phyloP scores from a whole-genome alignment of 64 coral and sea anemone genomes.

The Stylophora pistillata region DNA sequence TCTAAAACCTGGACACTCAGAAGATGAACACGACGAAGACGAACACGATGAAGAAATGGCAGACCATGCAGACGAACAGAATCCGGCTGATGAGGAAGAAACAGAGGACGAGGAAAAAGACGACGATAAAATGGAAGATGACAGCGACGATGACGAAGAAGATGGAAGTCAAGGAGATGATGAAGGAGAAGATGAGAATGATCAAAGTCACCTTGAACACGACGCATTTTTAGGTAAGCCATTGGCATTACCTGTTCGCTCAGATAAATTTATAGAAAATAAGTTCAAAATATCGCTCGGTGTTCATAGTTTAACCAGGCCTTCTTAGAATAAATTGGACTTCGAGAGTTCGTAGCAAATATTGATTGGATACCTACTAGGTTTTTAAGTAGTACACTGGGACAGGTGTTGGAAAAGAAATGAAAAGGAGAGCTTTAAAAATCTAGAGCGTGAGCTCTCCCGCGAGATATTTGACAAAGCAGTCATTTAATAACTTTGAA shows the following conservation, averaged over 20 bases:
- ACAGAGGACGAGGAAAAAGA: slow-evolving; percentile 32
- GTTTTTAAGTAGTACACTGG: too few species aligned
- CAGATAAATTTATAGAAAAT: neutral
- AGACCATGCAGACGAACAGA: slow-evolving; percentile 33
- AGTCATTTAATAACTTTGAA: too few species aligned
- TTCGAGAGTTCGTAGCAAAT: neutral
- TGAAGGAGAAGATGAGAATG: slow-evolving; percentile 43
- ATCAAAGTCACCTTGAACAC: slow-evolving; percentile 36
- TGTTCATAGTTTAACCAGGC: neutral
- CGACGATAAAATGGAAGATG: slow-evolving; percentile 39
- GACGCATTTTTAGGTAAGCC: slow-evolving; percentile 73
- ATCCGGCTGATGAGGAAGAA: slow-evolving; percentile 44
- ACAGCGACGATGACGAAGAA: slow-evolving; percentile 36
- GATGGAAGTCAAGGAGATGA: slow-evolving; percentile 59
- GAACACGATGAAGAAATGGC: slow-evolving; percentile 66
- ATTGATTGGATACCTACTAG: too few species aligned
- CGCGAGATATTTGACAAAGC: too few species aligned
- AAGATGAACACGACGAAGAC: slow-evolving; percentile 69
- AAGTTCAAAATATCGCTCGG: neutral
- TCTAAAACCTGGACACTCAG: slow-evolving; percentile 24
- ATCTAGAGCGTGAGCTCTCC: too few species aligned
- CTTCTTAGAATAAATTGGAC: neutral
- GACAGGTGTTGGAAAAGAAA: too few species aligned
- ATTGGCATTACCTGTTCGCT: neutral
- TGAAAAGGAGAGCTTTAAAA: too few species aligned